A percentile compares a stretch with the other conserved stretches of the same genome.
These are phyloP conservation scores for Harpagoxenus sublaevis DNA, from an alignment of 2,888 invertebrate genomes.

Conservation along the genomic window DNA sequence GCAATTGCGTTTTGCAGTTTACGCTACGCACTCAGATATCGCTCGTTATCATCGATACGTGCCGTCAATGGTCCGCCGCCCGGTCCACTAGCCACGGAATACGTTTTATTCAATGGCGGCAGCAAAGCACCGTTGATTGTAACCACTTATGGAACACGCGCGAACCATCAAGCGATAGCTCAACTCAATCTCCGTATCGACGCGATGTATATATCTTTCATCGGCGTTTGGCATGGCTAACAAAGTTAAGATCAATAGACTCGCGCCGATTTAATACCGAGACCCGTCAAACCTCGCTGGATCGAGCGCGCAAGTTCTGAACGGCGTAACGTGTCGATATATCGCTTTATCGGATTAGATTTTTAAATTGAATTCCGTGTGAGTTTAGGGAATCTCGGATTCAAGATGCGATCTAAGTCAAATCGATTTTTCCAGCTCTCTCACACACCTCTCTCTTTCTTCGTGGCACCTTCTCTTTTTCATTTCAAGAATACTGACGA, in stretches of 20 bases:
- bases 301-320: slow-evolving; percentile 3
- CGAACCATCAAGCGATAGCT: slow-evolving; percentile 30
- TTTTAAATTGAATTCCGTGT: slow-evolving; percentile 47
- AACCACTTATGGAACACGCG: slow-evolving; percentile 40
- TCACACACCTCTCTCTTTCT: too few species aligned
- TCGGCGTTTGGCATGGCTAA: slow-evolving; percentile 25
- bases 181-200: slow-evolving; percentile 38
- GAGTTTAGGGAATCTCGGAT: slow-evolving; percentile 19
- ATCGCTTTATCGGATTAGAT: slow-evolving; percentile 49
- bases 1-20: slow-evolving; percentile 44
- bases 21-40: slow-evolving; percentile 32
- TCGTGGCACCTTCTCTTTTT: not conserved
- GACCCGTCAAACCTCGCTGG: slow-evolving; percentile 4
- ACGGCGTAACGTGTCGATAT: slow-evolving; percentile 33
- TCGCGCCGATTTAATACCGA: slow-evolving; percentile 37
- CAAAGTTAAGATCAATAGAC: slow-evolving; percentile 45
- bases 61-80: not conserved
- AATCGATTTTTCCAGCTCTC: slow-evolving; percentile 21
- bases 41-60: slow-evolving; percentile 48
- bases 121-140: slow-evolving; percentile 28
- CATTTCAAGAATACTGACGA: not conserved
- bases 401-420: slow-evolving; percentile 21
- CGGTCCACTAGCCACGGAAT: not conserved
- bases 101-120: slow-evolving; percentile 29
- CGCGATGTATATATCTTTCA: slow-evolving; percentile 28